Conservation (phyloP, 2,888 invertebrate species). For the Apotomis betuletana region DNA sequence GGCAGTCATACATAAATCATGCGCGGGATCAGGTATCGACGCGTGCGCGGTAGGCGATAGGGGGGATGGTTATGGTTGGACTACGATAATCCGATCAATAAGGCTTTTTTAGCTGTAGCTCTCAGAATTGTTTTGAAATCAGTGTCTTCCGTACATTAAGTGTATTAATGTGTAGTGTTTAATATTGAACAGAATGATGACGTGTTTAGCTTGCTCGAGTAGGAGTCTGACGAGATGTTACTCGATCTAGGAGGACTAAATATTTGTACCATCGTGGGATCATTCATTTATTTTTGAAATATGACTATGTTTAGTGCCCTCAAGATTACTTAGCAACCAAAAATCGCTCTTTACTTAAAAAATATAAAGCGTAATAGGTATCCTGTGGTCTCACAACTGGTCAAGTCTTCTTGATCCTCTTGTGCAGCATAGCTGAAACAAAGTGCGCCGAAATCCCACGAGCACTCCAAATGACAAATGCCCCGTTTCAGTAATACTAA, state of each 20-base stretch:
- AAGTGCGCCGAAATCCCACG: constrained; percentile 20
- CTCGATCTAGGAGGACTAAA: no score
- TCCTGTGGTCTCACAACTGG: not conserved
- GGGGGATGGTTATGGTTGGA: constrained; percentile 1
- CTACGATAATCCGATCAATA: constrained; percentile 22
- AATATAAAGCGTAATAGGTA: no score
- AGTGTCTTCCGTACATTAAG: not conserved
- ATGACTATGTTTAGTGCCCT: no score
- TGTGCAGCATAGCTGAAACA: not conserved
- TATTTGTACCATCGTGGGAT: no score
- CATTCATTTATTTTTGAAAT: no score
- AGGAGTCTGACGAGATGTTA: no score
- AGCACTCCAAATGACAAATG: constrained; percentile 19
- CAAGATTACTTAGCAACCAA: no score
- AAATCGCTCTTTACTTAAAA: no score
- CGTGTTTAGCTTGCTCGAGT: no score
- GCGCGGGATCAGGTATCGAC: constrained; percentile 58
- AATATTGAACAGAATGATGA: no score
- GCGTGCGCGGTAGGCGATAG: constrained; percentile 50
- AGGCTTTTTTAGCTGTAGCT: not conserved
- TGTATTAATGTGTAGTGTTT: not conserved
- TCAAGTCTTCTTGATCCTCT: not conserved
- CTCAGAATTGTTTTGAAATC: not conserved
- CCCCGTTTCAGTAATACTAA: constrained; percentile 20
- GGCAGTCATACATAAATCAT: constrained; percentile 78